Base-by-base conservation (phyloP, 2,113 vertebrate species). In the Epinephelus lanceolatus region DNA sequence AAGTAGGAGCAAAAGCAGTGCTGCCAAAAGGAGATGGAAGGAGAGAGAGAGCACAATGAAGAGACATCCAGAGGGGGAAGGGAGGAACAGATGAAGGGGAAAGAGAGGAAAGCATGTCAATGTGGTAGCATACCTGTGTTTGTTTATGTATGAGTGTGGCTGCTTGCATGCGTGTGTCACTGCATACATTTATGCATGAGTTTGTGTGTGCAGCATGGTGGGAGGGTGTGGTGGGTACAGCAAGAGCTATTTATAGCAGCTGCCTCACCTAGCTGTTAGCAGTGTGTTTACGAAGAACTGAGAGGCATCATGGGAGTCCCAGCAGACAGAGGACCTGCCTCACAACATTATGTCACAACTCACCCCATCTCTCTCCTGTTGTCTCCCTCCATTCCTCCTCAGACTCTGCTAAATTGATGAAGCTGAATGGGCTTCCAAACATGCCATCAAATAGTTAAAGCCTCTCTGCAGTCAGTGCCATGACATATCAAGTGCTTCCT, bases 241-340 rank as follows among this genome's bases (percentile, higher is more conserved):
- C 19, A 0, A 27, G 71, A 72, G 80, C 77, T 93, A 91, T 92
- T 90, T 90, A 83, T 93, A 90, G 88, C 69, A 0, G 18, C 75
- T 23, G 53, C 84, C 80, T 88, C 75, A 86, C 86, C 80, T 86
- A 60, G 86, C 85, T 74, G 71, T 83, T 76, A 78, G 84, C 87
- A 13, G 40, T 45, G 60, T 86, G 78, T 90, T 91, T 86, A 89
- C 23, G 37, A 80, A 78, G 79, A 90, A 21, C 37, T 30, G 21
- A 83, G 76, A 79, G 88, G 88, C 87, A 88, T 85, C 83, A 84
- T 84, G 83, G 75, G 74, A 71, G 80, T 89, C 81, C 80, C 75
- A 62, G 75, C 62, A 80, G 80, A 78, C 71, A 0, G 65, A 68
- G 42, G 72, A 57, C 45, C 65, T 68, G 88, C 80, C 80, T 77